These are phyloP conservation scores for Hiodon tergisus DNA, from an alignment of 2,113 vertebrate genomes.

Conservation along the genomic window DNA sequence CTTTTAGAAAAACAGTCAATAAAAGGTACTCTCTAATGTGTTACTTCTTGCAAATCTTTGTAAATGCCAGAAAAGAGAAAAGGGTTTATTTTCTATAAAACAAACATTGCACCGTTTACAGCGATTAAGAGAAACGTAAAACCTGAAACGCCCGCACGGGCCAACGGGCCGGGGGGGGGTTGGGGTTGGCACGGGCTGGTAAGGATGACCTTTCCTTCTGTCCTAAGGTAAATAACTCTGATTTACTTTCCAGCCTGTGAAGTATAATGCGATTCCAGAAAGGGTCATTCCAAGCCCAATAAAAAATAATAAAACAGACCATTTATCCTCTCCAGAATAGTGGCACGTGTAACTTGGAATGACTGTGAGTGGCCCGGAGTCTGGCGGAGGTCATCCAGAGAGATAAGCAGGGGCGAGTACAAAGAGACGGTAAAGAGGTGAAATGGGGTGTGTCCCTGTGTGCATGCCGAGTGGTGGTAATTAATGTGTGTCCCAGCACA, in stretches of 20 bases:
- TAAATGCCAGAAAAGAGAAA: conserved; percentile 14
- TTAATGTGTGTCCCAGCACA: conserved; percentile 81
- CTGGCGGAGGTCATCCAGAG: conserved; percentile 41
- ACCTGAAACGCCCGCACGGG: neutral
- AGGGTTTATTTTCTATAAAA: conserved; percentile 14
- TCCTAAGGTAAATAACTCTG: conserved; percentile 9
- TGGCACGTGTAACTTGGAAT: conserved; percentile 44
- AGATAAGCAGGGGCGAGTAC: conserved; percentile 36
- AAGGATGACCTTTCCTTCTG: neutral
- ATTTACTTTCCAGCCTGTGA: conserved; percentile 16
- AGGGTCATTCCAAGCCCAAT: conserved; percentile 13
- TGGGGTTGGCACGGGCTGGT: neutral
- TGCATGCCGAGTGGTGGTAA: conserved; percentile 79
- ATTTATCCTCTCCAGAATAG: conserved; percentile 5
- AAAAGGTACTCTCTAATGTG: neutral
- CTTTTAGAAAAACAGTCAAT: neutral
- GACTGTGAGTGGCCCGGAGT: conserved; percentile 40
- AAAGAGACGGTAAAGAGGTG: conserved; percentile 51
- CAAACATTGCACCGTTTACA: conserved; percentile 13
- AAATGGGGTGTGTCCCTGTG: conserved; percentile 30
- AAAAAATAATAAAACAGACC: conserved; percentile 23
- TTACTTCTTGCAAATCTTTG: conserved; percentile 17
- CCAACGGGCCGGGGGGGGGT: neutral
- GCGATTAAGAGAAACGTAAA: conserved; percentile 19
- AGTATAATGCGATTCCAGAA: conserved; percentile 6